Percentiles rank a stretch among this genome's conserved stretches.
Evolutionary conservation across 2,888 invertebrate genomes (phyloP).

Genomic region (Tetragonula carbonaria): DNA sequence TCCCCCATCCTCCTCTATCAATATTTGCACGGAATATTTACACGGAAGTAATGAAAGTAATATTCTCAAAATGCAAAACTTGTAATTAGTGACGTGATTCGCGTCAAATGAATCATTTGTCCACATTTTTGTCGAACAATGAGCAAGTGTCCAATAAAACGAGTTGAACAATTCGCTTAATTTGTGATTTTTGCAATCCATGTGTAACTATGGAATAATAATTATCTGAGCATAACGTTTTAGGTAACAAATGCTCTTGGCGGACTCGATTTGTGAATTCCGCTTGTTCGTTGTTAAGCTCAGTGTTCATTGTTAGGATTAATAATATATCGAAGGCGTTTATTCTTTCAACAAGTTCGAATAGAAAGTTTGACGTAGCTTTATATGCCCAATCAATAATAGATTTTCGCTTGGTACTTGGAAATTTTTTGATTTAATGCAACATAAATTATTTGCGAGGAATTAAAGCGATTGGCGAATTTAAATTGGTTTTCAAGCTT

Average conservation of each 20-base stretch:
- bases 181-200: not conserved
- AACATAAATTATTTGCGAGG: not conserved
- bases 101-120: not conserved
- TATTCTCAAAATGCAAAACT: not conserved
- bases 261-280: conserved; percentile 74
- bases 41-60: not conserved
- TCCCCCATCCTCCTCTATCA: not conserved
- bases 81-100: conserved; percentile 28
- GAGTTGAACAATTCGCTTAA: not conserved
- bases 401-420: conserved; percentile 9
- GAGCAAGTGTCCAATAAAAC: too few relatives aligned
- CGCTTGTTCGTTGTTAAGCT: conserved; percentile 47
- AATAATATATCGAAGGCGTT: conserved; percentile 74
- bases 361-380: conserved; percentile 15
- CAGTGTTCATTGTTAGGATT: conserved; percentile 75
- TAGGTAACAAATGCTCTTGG: conserved; percentile 72
- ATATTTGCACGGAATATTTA: conserved; percentile 28
- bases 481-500: not conserved
- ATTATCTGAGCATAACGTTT: conserved; percentile 21
- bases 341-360: conserved; percentile 37
- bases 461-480: not conserved
- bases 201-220: conserved; percentile 54
- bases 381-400: conserved; percentile 28
- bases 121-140: not conserved
- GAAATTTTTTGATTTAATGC: conserved; percentile 32